Base-by-base conservation (phyloP, 2,888 invertebrate genomes). In the Harpagoxenus sublaevis region DNA sequence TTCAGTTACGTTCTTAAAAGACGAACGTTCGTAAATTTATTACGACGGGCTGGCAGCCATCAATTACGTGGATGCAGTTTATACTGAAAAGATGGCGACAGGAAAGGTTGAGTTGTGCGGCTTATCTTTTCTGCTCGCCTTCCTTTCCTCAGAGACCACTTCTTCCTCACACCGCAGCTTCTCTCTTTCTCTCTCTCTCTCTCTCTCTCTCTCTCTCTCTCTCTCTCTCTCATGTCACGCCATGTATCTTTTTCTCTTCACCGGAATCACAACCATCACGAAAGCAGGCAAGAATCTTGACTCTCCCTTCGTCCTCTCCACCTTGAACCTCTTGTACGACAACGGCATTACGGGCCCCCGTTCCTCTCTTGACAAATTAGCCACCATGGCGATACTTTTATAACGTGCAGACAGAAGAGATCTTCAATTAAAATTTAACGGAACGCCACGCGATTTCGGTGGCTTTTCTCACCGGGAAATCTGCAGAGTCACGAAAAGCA, bases 331-430 rank as follows among this genome's bases (percentile, higher is more conserved):
- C 90, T 87, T 90, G 88, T 88, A 87, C 81, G 85, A 90, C 90
- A 90, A 90, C 88, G 77, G 81, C 87, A 85, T 89, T 88, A 88
- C 85, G 78, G 45, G 62, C 53, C 55, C 81, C 81, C 75, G 23
- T 84, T 83, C 62, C 78, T 85, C 55, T 82, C 79, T 82, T 84
- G 90, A 91, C 90, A 91, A 91, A 91, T 91, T 90, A 91, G 86
- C 81, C 83, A 78, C 68, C 84, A 73, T 73, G 63, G 55, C 68
- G 71, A 77, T 55, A 55, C 75, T 84, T 84, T 77, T 75, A 78
- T 74, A 68, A 73, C 65, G 65, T 77, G 73, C 70, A 60, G 62
- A 85, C 75, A 51, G 70, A 60, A 39, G 28, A 39, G 77, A 57
- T 83, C 66, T 63, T 63, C 48, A 60, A 85, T 85, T 60, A 84